Conservation (phyloP, 2,113 vertebrate genomes). For the Marmota monax region DNA sequence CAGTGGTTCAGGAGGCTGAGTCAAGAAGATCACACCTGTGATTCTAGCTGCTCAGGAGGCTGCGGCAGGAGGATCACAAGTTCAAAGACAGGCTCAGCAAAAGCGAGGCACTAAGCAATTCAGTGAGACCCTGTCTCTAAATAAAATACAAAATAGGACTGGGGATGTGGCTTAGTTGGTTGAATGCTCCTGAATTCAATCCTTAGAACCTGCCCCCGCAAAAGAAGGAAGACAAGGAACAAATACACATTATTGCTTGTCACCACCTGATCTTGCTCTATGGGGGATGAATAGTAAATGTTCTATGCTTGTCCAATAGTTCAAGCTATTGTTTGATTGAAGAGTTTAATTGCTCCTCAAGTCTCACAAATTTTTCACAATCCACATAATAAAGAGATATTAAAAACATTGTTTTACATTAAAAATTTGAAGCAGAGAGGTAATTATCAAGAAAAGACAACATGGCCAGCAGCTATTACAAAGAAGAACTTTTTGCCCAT, state of each 20-base stretch:
- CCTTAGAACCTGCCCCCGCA: too few species aligned
- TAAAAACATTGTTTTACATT: constrained; percentile 9
- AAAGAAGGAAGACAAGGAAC: constrained; percentile 3
- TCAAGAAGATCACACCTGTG: too few species aligned
- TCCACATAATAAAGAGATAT: background rate
- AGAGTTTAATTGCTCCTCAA: background rate
- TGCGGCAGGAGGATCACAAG: too few species aligned
- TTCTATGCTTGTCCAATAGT: background rate
- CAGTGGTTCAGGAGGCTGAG: too few species aligned
- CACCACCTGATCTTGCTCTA: background rate
- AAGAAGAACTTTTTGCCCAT: background rate
- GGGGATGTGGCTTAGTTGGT: background rate
- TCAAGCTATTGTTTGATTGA: background rate
- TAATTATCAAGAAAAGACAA: constrained; percentile 35
- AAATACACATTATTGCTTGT: background rate
- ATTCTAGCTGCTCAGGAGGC: too few species aligned
- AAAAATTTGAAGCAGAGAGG: constrained; percentile 25
- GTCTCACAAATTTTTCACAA: background rate
- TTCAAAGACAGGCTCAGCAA: too few species aligned
- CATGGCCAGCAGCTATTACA: background rate
- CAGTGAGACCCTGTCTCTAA: background rate
- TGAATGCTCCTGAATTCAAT: too few species aligned
- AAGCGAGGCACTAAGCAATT: too few species aligned
- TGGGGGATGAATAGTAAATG: background rate
- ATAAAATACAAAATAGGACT: too few species aligned